Evolutionary conservation across 2,113 vertebrate genomes (phyloP), one percentile per base, ranked within the genome.

Genomic region (Progne subis): DNA sequence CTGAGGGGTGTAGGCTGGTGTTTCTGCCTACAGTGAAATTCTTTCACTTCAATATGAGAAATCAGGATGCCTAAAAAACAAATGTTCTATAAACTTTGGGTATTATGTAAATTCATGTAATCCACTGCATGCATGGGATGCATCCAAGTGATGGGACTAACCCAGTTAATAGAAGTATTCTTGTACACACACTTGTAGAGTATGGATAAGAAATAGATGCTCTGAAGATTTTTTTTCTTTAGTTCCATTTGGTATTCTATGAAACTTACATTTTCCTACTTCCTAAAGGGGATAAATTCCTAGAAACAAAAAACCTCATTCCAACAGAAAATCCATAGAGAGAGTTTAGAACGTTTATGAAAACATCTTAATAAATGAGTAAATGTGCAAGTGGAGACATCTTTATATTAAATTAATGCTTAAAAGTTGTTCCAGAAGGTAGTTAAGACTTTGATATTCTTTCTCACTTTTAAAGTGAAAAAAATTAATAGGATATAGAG

Each of bases 351-450:
- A 67, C 12, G 5, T 17, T 61, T 76, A 67, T 47, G 17, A 57
- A 85, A 96, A 91, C 68, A 64, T 9, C 20, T 72, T 52, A 49
- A 85, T 83, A 94, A 97, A 92, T 92, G 8, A 53, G 84, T 90
- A 82, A 95, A 95, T 86, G 72, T 94, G 85, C 96, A 96, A 97
- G 63, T 92, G 52, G 80, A 91, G 67, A 88, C 7, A 72, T 28
- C 47, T 75, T 91, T 83, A 87, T 63, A 55, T 50, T 89, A 96
- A 96, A 90, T 88, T 76, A 95, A 56, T 94, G 43, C 65, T 92
- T 94, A 94, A 96, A 88, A 59, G 72, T 82, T 29, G 81, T 87
- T 88, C 64, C 46, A 57, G 88, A 81, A 82, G 15, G 59, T 50
- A 95, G 70, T 55, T 69, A 96, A 93, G n/a, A 71, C 78, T 52